Evolutionary conservation across 1,140 invertebrate genomes (phyloP).

Genomic region (Oncopodura yosiiana): DNA sequence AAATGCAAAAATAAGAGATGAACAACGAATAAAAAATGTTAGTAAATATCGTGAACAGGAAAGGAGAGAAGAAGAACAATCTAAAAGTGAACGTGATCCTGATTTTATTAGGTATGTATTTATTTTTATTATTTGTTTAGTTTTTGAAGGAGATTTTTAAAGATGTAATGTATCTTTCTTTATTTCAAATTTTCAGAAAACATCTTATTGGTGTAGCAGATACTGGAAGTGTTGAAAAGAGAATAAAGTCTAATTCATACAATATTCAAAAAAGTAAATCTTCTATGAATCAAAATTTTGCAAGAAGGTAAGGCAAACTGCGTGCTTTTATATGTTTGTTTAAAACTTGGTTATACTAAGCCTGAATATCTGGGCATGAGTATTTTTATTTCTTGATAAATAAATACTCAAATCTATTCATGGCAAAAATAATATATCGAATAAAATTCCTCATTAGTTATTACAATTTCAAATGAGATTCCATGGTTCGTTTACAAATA

Average conservation of each 20-base stretch:
- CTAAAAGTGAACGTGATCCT: slow-evolving; percentile 41
- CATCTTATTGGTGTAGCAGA: slow-evolving; percentile 58
- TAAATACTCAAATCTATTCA: slow-evolving; percentile 29
- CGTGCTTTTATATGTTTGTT: neutral
- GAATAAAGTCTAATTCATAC: slow-evolving; percentile 69
- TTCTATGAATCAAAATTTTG: slow-evolving; percentile 63
- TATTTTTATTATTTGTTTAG: neutral
- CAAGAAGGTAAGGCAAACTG: slow-evolving; percentile 41
- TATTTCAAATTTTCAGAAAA: slow-evolving; percentile 45
- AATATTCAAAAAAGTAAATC: slow-evolving; percentile 60
- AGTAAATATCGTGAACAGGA: slow-evolving; percentile 54
- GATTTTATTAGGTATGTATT: slow-evolving; percentile 48
- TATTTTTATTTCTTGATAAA: slow-evolving; percentile 1
- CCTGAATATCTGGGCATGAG: slow-evolving; percentile 32
- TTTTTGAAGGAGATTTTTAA: slow-evolving; percentile 3
- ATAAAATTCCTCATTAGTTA: slow-evolving; percentile 25
- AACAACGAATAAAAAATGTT: slow-evolving; percentile 53
- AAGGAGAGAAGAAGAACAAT: slow-evolving; percentile 47
- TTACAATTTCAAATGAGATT: slow-evolving; percentile 16
- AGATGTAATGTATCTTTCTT: neutral
- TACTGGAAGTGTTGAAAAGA: slow-evolving; percentile 55
- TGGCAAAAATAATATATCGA: slow-evolving; percentile 22
- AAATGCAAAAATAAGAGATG: slow-evolving; percentile 62
- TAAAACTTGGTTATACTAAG: too few relatives aligned
- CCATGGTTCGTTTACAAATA: slow-evolving; percentile 16